Conservation (phyloP, 2,888 invertebrate genomes). For the Xanthia togata region DNA sequence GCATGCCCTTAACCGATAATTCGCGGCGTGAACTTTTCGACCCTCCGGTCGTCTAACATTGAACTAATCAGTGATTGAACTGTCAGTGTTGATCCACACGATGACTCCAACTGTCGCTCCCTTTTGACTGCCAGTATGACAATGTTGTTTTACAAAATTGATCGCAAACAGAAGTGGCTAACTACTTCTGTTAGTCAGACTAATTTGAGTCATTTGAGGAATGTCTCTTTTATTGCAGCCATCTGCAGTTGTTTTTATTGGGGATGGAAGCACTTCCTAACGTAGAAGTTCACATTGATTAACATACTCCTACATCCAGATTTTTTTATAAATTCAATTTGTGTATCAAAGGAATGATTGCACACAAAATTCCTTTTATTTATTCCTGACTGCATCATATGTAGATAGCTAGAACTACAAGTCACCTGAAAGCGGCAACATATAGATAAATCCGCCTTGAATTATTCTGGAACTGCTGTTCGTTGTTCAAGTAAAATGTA, state of each 20-base stretch:
- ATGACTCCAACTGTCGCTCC: slow-evolving; percentile 49
- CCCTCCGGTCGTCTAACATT: slow-evolving; percentile 69
- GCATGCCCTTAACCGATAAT: slow-evolving; percentile 67
- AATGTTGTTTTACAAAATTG: slow-evolving; percentile 33
- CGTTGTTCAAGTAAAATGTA: not conserved
- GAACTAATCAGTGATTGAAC: slow-evolving; percentile 64
- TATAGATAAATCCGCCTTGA: not conserved
- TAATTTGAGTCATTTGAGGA: not conserved
- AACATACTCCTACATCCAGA: not conserved
- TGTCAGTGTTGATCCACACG: slow-evolving; percentile 60
- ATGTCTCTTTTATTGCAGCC: not conserved
- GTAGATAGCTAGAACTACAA: not conserved
- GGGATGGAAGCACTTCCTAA: not conserved
- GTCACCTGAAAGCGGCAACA: not conserved
- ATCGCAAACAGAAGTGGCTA: not conserved
- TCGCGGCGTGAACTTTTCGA: slow-evolving; percentile 68
- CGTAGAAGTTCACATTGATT: not conserved
- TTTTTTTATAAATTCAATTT: not conserved
- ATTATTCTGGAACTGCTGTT: not conserved
- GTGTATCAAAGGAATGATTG: not conserved
- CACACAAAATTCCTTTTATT: not conserved
- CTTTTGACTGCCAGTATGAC: slow-evolving; percentile 32
- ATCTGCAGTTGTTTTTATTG: not conserved
- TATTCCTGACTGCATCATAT: not conserved
- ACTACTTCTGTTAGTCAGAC: not conserved